These are phyloP conservation scores for Cottus gobio DNA, from an alignment of 2,113 vertebrate species.

Conservation along the genomic window DNA sequence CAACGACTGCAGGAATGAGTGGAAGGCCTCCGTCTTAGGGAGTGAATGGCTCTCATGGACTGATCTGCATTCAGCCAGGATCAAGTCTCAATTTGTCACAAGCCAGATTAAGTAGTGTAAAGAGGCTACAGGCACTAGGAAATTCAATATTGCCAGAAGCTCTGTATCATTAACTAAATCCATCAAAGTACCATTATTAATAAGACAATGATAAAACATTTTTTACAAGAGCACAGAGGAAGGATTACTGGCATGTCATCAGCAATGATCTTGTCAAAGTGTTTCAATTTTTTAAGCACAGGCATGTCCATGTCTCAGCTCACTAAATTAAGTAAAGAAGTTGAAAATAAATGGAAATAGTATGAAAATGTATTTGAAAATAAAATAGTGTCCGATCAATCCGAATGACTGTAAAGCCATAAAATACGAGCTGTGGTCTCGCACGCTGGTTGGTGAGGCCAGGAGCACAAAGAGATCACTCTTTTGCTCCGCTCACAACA, in stretches of 20 bases:
- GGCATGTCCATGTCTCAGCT: background rate
- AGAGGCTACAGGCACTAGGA: conserved; percentile 52
- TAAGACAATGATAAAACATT: conserved; percentile 16
- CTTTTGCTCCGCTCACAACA: conserved; percentile 72
- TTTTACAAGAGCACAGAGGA: conserved; percentile 4
- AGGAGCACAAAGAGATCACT: conserved; percentile 62
- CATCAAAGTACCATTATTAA: conserved; percentile 39
- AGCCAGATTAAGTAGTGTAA: conserved; percentile 62
- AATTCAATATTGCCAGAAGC: conserved; percentile 51
- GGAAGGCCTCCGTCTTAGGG: conserved; percentile 55
- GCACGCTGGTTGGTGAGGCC: conserved; percentile 46
- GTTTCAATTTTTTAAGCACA: background rate
- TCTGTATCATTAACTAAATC: conserved; percentile 49
- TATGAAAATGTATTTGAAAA: background rate
- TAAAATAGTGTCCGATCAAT: background rate
- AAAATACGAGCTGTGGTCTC: conserved; percentile 24
- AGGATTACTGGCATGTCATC: background rate
- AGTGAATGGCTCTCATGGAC: conserved; percentile 66
- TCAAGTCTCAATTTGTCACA: conserved; percentile 68
- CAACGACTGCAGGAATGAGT: conserved; percentile 36
- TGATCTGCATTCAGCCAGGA: conserved; percentile 63
- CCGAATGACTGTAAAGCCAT: background rate
- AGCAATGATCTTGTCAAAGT: background rate
- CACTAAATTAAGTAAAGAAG: background rate
- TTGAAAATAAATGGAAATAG: too few species aligned